A percentile compares a stretch with the other conserved stretches of the same genome.
Evolutionary conservation across 2,888 invertebrate species (phyloP).

Genomic region (Drosophila kuntzei): DNA sequence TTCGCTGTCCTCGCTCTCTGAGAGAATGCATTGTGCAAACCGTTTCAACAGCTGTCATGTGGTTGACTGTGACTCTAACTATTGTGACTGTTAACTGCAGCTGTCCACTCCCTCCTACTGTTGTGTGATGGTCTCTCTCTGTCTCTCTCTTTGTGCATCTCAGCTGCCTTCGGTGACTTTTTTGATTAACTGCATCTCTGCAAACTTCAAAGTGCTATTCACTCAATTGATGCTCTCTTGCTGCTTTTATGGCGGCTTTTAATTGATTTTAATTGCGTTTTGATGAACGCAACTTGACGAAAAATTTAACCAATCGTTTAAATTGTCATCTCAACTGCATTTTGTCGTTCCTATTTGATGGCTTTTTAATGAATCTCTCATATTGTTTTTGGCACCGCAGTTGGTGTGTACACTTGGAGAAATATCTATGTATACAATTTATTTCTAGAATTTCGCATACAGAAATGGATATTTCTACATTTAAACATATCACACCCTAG

Average conservation of each 20-base stretch:
- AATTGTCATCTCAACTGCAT: conserved; percentile 53
- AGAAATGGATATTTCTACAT: background rate
- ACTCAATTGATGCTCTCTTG: conserved; percentile 38
- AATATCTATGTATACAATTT: background rate
- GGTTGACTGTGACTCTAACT: conserved; percentile 24
- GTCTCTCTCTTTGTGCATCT: conserved; percentile 1
- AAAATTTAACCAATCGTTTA: conserved; percentile 44
- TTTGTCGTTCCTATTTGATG: conserved; percentile 24
- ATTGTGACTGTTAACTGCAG: conserved; percentile 34
- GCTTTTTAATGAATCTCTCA: conserved; percentile 36
- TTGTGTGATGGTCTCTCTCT: background rate
- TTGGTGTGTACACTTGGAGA: conserved; percentile 12
- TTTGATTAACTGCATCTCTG: conserved; percentile 57
- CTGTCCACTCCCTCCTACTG: conserved; percentile 20
- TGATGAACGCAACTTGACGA: conserved; percentile 61
- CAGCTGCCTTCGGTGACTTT: conserved; percentile 6
- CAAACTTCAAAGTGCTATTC: conserved; percentile 38
- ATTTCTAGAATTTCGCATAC: background rate
- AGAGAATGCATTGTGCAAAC: conserved; percentile 45
- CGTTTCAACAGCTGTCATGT: conserved; percentile 70
- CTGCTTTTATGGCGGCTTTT: conserved; percentile 51
- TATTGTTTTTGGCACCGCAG: conserved; percentile 1
- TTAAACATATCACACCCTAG: background rate
- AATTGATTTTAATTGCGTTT: conserved; percentile 79
- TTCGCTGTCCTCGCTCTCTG: conserved; percentile 11